Conservation (phyloP, 2,797 vertebrate genomes). For the Scomberomorus guttatus region DNA sequence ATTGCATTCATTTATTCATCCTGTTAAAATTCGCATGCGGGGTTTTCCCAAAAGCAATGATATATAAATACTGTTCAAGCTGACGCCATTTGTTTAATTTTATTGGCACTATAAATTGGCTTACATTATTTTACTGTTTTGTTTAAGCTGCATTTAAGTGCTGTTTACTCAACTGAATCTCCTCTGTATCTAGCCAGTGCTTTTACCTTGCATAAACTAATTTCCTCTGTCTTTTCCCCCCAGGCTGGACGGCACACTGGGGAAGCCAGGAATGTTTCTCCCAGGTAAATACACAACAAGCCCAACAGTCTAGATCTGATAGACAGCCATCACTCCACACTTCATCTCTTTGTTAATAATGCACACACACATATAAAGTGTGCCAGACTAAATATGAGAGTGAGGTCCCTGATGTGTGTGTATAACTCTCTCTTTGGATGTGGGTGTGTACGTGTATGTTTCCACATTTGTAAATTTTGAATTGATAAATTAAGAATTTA, state of each 20-base stretch:
- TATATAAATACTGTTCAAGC: neutral
- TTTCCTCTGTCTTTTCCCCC: slow-evolving; percentile 40
- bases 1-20: slow-evolving; percentile 14
- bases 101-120: slow-evolving; percentile 24
- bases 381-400: slow-evolving; percentile 59
- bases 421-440: slow-evolving; percentile 19
- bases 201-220: slow-evolving; percentile 18
- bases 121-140: slow-evolving; percentile 31
- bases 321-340: slow-evolving; percentile 57
- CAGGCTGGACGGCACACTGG: slow-evolving; percentile 92
- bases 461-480: slow-evolving; percentile 1
- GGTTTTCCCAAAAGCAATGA: neutral
- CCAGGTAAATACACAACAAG: slow-evolving; percentile 85
- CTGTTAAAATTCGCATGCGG: neutral
- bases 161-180: slow-evolving; percentile 24
- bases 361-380: slow-evolving; percentile 42
- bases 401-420: slow-evolving; percentile 29
- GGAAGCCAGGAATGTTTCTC: slow-evolving; percentile 92
- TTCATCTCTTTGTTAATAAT: slow-evolving; percentile 51
- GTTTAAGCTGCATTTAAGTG: slow-evolving; percentile 17
- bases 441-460: slow-evolving; percentile 11
- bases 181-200: slow-evolving; percentile 7
- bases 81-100: slow-evolving; percentile 50
- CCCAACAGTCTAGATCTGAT: slow-evolving; percentile 57
- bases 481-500: neutral